Base-by-base conservation (phyloP, 1,140 invertebrate species). In the Ctenoplectra terminalis region DNA sequence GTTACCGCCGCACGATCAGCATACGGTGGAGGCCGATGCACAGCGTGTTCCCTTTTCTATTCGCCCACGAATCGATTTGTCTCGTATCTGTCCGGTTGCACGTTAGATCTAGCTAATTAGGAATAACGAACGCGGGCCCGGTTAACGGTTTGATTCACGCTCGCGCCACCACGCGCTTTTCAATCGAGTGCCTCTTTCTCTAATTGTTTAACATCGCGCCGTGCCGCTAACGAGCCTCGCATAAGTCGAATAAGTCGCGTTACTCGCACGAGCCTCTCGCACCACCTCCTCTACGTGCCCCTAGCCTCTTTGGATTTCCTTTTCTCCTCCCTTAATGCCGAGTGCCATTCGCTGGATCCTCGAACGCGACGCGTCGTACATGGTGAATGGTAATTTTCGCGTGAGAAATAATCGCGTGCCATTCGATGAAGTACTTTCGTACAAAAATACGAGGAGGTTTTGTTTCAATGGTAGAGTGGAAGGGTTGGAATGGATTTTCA, bases 31-130 rank as follows among this genome's bases (percentile, higher is more conserved):
- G 29, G 17, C n/a, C 13, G 37, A 26, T 11, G 37, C 37, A 11
- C n/a, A 34, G 2, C 34, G 13, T 40, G 40, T 54, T n/a, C 43
- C 17, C 46, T 79, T 79, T 61, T 79, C 76, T 61, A 71, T 37
- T 60, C 50, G 40, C 8, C 60, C 48, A 64, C 50, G 29, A 40
- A 73, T 86, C 81, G 61, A 73, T 84, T 50, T 46, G 72, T 87
- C 81, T 76, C 37, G 26, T 75, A 43, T 86, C 75, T 75, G 71
- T 76, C 72, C 60, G n/a, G 43, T 58, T 81, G 78, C 54, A 81
- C 56, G 76, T 77, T 82, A 88, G 86, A 89, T 89, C 88, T 84
- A 80, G 67, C 84, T 91, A 91, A 92, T 92, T 91, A 90, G 83
- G 73, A 81, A 88, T 87, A 90, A 90, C 79, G 85, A 84, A 82